phyloP scores from a whole-genome alignment of 2,113 vertebrate species.

The Athene noctua region DNA sequence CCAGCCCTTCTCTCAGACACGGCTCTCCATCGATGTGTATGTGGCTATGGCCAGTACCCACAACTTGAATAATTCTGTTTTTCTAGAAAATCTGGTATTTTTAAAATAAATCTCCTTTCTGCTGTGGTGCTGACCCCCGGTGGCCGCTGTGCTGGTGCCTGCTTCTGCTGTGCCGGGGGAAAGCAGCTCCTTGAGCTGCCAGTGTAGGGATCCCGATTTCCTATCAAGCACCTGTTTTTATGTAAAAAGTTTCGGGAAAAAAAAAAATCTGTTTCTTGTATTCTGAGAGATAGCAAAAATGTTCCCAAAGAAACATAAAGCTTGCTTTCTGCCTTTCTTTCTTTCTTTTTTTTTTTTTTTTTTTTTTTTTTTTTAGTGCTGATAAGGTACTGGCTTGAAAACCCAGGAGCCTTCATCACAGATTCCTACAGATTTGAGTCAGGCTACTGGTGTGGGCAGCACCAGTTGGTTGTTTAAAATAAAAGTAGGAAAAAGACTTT shows the following conservation, averaged over 20 bases:
- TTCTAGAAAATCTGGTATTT: neutral
- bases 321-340: too few relatives aligned
- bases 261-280: neutral
- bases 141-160: neutral
- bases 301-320: neutral
- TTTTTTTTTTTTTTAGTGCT: neutral
- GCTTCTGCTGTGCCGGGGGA: neutral
- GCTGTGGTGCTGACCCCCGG: neutral
- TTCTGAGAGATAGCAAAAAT: neutral
- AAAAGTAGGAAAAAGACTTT: neutral
- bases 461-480: neutral
- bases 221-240: accelerated
- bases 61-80: accelerated
- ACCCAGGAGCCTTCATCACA: neutral
- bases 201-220: accelerated
- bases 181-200: neutral
- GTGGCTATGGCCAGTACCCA: accelerated
- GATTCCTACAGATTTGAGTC: neutral
- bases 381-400: neutral
- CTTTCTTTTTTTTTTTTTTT: accelerated
- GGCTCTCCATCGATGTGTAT: accelerated
- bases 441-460: neutral
- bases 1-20: neutral
- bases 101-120: accelerated
- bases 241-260: neutral